These are phyloP conservation scores for Sebastes baramenuke DNA, from an alignment of 2,797 vertebrate genomes.

Conservation along the genomic window DNA sequence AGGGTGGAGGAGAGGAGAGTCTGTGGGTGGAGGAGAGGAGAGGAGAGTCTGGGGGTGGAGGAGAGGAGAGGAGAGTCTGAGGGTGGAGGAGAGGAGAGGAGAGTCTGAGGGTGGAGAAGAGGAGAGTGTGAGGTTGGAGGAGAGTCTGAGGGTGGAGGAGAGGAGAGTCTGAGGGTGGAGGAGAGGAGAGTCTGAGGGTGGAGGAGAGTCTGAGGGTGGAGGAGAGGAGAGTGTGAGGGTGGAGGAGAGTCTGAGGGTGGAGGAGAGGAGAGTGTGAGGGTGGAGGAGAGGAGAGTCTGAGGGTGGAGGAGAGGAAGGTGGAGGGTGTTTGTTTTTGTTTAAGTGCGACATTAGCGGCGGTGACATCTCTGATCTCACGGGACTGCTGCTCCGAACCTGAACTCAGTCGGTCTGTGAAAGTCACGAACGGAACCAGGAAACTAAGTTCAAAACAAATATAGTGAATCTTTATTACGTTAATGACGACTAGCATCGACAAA, in stretches of 20 bases:
- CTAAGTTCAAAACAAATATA: neutral
- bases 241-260: too few species aligned
- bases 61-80: too few species aligned
- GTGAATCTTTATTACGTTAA: neutral
- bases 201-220: too few species aligned
- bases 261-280: too few species aligned
- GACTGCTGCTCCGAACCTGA: neutral
- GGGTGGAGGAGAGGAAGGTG: neutral
- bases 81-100: neutral
- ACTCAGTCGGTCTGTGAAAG: neutral
- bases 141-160: too few species aligned
- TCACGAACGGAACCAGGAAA: neutral
- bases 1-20: neutral
- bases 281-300: slow-evolving; percentile 4
- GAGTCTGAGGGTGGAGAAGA: neutral
- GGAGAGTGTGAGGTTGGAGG: neutral
- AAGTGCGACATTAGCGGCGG: neutral
- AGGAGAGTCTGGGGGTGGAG: neutral
- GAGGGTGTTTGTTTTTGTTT: slow-evolving; percentile 39
- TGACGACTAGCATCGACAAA: neutral
- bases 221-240: too few species aligned
- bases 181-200: too few species aligned
- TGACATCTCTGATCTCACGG: neutral
- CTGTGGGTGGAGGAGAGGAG: neutral
- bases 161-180: too few species aligned